phyloP scores from a whole-genome alignment of 1,140 invertebrate species.

The Pectinophora gossypiella region DNA sequence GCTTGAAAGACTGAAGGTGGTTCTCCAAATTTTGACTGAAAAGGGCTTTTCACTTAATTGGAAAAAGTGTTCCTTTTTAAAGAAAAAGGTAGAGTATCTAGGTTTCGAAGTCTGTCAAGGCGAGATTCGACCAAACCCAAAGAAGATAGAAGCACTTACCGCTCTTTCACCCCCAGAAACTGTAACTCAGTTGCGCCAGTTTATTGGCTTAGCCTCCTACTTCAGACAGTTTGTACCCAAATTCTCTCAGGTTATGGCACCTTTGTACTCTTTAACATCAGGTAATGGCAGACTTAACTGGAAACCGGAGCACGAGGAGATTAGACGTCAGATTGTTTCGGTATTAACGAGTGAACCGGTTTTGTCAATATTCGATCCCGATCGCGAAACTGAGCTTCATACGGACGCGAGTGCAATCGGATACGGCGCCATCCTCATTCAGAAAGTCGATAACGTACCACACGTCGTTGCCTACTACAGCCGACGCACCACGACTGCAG shows the following conservation, averaged over 20 bases:
- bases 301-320: neutral
- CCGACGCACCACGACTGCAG: neutral
- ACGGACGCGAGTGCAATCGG: neutral
- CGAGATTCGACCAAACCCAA: neutral
- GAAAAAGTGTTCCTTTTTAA: neutral
- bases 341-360: neutral
- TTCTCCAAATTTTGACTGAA: neutral
- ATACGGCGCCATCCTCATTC: neutral
- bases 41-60: neutral
- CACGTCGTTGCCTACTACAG: neutral
- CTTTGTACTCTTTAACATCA: neutral
- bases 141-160: neutral
- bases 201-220: neutral
- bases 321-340: neutral
- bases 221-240: neutral
- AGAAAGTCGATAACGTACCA: neutral
- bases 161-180: neutral
- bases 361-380: neutral
- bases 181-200: neutral
- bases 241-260: neutral
- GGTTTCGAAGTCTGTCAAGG: neutral
- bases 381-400: neutral
- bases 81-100: neutral
- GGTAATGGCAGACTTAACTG: neutral
- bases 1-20: neutral